Percentiles rank a stretch among this genome's conserved stretches.
Evolutionary conservation across 2,797 vertebrate species (phyloP).

Genomic region (Macropus fuliginosus): DNA sequence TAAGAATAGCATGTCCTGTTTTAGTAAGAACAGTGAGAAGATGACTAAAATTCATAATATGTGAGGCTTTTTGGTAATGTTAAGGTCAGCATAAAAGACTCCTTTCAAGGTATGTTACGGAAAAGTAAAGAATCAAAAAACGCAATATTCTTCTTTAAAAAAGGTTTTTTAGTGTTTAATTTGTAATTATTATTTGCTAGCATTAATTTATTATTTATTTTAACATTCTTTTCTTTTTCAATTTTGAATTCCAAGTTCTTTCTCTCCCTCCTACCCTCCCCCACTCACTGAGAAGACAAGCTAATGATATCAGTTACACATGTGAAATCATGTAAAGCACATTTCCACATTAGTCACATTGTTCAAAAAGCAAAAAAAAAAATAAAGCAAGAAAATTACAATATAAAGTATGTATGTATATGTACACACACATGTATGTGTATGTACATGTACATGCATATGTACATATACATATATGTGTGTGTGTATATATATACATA

Average conservation of each 20-base stretch:
- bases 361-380: background rate
- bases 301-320: background rate
- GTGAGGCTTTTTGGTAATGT: background rate
- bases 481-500: no score
- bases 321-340: background rate
- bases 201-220: no score
- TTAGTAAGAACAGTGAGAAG: background rate
- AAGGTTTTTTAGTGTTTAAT: background rate
- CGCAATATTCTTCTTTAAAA: background rate
- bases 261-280: background rate
- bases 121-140: background rate
- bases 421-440: no score
- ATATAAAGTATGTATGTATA: no score
- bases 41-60: background rate
- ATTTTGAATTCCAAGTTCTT: background rate
- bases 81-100: background rate
- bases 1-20: background rate
- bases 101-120: background rate
- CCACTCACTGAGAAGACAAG: background rate
- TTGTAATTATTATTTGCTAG: background rate
- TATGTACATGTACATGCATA: no score
- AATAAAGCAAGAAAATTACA: background rate
- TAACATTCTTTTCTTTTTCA: background rate
- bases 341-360: background rate
- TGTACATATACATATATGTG: rapidly evolving